Conservation (phyloP, 1,140 invertebrate species). For the Ooceraea biroi region DNA sequence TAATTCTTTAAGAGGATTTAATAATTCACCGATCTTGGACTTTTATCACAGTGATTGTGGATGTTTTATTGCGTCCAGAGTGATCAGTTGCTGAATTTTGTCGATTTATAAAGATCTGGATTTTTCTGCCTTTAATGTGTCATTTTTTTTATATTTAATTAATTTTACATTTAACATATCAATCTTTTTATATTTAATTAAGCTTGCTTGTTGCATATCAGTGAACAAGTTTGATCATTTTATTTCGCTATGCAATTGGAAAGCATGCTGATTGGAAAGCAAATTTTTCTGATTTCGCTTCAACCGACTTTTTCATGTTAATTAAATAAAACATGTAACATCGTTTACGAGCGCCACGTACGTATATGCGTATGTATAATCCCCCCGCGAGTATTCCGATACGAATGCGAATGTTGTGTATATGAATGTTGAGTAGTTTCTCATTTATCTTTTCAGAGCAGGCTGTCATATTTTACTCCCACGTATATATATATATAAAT, state of each 20-base stretch:
- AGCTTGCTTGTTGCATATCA: neutral
- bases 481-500: slow-evolving; percentile 12
- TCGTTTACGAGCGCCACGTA: slow-evolving; percentile 8
- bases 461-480: slow-evolving; percentile 22
- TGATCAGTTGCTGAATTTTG: neutral
- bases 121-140: neutral
- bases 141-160: neutral
- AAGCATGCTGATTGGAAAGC: neutral
- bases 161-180: neutral
- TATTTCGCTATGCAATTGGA: neutral
- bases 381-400: slow-evolving; percentile 21
- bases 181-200: neutral
- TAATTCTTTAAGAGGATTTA: too few species aligned
- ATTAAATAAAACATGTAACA: neutral
- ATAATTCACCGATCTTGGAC: too few species aligned
- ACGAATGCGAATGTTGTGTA: slow-evolving; percentile 34
- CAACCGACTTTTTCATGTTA: neutral
- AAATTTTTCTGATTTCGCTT: neutral
- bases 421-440: slow-evolving; percentile 33
- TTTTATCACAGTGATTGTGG: neutral
- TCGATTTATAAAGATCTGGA: neutral
- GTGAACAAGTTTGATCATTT: neutral
- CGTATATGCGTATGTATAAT: neutral
- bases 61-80: neutral
- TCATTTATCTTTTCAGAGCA: slow-evolving; percentile 20